Evolutionary conservation across 2,888 invertebrate species (phyloP).

Genomic region (Conistra vaccinii): DNA sequence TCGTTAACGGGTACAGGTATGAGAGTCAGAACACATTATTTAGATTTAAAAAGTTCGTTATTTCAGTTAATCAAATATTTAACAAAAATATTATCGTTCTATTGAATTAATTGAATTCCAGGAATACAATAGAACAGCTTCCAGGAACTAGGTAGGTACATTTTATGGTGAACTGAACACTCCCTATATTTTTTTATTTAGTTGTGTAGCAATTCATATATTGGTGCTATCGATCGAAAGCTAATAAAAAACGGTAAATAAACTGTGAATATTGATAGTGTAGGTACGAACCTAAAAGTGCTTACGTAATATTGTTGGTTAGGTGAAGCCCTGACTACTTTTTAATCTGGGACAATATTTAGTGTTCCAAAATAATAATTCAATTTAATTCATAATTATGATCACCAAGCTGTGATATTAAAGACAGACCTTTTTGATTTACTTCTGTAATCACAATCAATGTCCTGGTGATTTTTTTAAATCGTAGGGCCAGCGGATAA

Average conservation of each 20-base stretch:
- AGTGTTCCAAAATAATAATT: background rate
- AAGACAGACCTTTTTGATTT: background rate
- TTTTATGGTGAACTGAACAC: conserved; percentile 3
- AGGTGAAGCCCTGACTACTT: background rate
- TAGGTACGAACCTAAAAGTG: background rate
- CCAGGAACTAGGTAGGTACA: conserved; percentile 5
- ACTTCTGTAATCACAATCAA: background rate
- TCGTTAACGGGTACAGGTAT: background rate
- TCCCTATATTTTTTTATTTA: background rate
- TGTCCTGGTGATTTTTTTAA: background rate
- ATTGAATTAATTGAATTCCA: conserved; percentile 23
- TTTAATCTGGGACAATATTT: too few species aligned
- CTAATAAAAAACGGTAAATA: background rate
- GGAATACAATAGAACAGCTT: conserved; percentile 22
- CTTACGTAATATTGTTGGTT: background rate
- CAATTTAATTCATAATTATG: too few species aligned
- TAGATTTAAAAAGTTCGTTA: background rate
- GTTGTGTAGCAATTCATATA: background rate
- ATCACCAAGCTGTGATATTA: background rate
- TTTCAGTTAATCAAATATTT: conserved; percentile 21
- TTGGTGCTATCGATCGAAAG: conserved; percentile 12
- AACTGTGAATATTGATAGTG: background rate
- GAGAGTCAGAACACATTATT: background rate
- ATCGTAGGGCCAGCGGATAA: background rate
- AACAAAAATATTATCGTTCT: background rate